These are phyloP conservation scores for Dryobotodes eremita DNA, from an alignment of 2,888 invertebrate genomes.

Conservation along the genomic window DNA sequence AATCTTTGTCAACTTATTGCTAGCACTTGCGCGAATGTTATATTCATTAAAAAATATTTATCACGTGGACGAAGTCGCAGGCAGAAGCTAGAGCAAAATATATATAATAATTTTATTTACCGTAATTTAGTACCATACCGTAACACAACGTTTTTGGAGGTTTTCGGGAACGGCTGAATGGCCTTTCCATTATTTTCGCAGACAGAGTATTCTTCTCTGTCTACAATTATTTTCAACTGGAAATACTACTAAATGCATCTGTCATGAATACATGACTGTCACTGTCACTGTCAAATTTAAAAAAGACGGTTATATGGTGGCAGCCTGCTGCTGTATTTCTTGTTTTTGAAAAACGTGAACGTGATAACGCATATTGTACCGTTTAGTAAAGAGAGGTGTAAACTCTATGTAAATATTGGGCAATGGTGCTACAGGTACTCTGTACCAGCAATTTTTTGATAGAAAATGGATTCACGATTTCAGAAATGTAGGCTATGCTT, in stretches of 20 bases:
- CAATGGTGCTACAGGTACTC: conserved; percentile 33
- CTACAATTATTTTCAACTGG: no score
- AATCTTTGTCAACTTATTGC: no score
- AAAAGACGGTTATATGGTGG: conserved; percentile 49
- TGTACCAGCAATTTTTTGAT: conserved; percentile 12
- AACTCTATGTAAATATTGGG: conserved; percentile 56
- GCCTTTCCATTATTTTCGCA: background rate
- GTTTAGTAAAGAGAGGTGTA: conserved; percentile 25
- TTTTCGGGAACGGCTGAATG: background rate
- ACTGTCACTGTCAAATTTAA: conserved; percentile 44
- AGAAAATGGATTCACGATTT: conserved; percentile 79
- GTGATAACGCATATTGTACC: conserved; percentile 36
- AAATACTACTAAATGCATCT: background rate
- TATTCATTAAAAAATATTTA: no score
- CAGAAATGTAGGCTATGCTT: conserved; percentile 88
- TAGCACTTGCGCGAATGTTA: no score
- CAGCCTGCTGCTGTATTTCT: background rate
- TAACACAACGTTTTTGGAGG: no score
- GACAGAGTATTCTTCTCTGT: no score
- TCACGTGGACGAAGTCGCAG: no score
- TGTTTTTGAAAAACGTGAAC: conserved; percentile 31
- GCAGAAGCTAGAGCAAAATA: no score
- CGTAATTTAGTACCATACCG: no score
- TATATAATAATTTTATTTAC: no score
- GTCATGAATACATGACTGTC: conserved; percentile 8